phyloP scores from a whole-genome alignment of 2,888 invertebrate genomes.

The Eretmocerus hayati region DNA sequence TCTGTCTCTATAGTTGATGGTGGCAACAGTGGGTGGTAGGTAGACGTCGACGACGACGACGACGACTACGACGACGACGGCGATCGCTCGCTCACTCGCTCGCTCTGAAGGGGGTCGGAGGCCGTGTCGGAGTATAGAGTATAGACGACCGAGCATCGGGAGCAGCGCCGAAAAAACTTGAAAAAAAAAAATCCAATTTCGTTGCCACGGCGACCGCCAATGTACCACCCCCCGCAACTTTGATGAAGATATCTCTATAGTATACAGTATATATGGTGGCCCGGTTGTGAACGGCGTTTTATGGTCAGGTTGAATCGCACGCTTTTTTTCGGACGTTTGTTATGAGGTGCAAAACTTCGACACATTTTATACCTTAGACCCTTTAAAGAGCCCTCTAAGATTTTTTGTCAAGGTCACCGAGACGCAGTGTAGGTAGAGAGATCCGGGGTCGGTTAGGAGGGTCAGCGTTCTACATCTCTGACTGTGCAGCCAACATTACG shows the following conservation, averaged over 20 bases:
- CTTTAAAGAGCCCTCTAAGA: too few species aligned
- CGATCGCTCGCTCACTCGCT: slow-evolving; percentile 4
- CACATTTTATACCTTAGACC: too few species aligned
- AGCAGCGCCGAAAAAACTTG: slow-evolving; percentile 44
- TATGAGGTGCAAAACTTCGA: too few species aligned
- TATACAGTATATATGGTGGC: slow-evolving; percentile 12
- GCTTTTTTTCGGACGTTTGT: too few species aligned
- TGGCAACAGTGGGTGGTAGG: not conserved
- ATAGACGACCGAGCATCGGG: slow-evolving; percentile 25
- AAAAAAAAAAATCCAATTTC: slow-evolving; percentile 46
- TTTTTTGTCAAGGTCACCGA: too few species aligned
- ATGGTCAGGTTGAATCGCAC: too few species aligned
- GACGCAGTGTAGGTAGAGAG: too few species aligned
- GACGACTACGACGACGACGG: too few species aligned
- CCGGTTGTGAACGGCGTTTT: slow-evolving; percentile 12
- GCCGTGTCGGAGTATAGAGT: too few species aligned
- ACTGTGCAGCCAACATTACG: too few species aligned
- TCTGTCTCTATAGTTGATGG: slow-evolving; percentile 14
- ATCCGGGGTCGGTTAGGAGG: too few species aligned
- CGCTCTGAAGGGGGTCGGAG: slow-evolving; percentile 21
- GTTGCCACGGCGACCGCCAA: slow-evolving; percentile 43
- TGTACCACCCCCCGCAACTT: slow-evolving; percentile 35
- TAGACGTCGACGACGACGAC: slow-evolving; percentile 4
- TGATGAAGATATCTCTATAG: slow-evolving; percentile 44
- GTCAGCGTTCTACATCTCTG: too few species aligned